Conservation (phyloP, 2,888 invertebrate genomes). For the Salticus scenicus region DNA sequence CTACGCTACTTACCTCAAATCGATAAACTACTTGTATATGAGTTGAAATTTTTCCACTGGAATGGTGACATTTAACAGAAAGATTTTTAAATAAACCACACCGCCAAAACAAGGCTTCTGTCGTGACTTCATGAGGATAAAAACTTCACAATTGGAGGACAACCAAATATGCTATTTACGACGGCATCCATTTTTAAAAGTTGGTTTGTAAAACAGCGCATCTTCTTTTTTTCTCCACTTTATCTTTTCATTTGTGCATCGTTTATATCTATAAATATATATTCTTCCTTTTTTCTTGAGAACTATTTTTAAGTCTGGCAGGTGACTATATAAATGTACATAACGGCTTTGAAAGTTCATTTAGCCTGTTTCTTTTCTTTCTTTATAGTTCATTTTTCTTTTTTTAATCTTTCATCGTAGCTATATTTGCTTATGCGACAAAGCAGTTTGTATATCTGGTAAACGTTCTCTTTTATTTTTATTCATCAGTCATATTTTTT, state of each 20-base stretch:
- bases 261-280: constrained; percentile 64
- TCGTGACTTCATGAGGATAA: constrained; percentile 10
- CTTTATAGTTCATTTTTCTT: no score
- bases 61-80: constrained; percentile 36
- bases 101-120: constrained; percentile 47
- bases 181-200: constrained; percentile 64
- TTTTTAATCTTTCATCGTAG: background rate
- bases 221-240: constrained; percentile 14
- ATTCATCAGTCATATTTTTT: constrained; percentile 19
- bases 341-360: constrained; percentile 57
- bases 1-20: background rate
- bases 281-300: constrained; percentile 53
- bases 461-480: constrained; percentile 21
- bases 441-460: constrained; percentile 46
- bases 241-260: constrained; percentile 64
- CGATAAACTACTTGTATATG: background rate
- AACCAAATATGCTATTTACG: constrained; percentile 68
- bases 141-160: constrained; percentile 60
- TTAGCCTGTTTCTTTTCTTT: constrained; percentile 32
- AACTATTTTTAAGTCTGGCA: constrained; percentile 61
- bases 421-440: constrained; percentile 50
- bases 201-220: constrained; percentile 58
- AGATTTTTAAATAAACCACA: constrained; percentile 56
- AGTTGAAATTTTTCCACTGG: background rate
- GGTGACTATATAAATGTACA: constrained; percentile 59